Evolutionary conservation across 2,113 vertebrate species (phyloP).

Genomic region (Notothenia coriiceps): DNA sequence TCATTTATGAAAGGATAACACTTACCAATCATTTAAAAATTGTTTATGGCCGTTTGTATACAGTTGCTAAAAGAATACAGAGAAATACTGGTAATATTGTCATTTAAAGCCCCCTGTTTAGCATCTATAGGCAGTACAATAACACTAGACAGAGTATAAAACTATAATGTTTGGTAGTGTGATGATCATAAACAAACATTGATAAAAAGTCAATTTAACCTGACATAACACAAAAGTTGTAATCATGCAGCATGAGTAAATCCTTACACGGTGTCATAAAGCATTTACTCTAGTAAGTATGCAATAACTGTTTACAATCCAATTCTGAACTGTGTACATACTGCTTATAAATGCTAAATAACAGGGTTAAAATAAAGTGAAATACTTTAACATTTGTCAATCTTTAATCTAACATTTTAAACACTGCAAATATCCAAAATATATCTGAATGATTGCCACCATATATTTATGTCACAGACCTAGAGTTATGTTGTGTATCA

Average conservation of each 20-base stretch:
- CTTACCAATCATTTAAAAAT: neutral
- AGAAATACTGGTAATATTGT: neutral
- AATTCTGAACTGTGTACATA: neutral
- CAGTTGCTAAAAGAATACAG: constrained; percentile 15
- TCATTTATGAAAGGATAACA: neutral
- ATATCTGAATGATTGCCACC: constrained; percentile 57
- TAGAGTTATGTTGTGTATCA: neutral
- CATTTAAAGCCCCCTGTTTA: neutral
- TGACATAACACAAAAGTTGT: neutral
- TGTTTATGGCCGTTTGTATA: neutral
- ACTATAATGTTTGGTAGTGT: neutral
- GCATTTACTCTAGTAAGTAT: neutral
- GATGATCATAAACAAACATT: too few relatives aligned
- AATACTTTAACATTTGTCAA: neutral
- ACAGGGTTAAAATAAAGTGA: neutral
- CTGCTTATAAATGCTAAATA: constrained; percentile 13
- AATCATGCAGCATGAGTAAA: neutral
- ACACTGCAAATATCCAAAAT: constrained; percentile 53
- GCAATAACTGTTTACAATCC: too few relatives aligned
- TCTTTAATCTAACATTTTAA: constrained; percentile 7
- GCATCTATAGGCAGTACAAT: neutral
- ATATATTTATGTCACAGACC: neutral
- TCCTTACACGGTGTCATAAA: neutral
- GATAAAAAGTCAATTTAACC: neutral
- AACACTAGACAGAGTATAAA: neutral